Evolutionary conservation across 2,888 invertebrate species (phyloP), one percentile per base, ranked within the genome.

Genomic region (Eilema caniola): DNA sequence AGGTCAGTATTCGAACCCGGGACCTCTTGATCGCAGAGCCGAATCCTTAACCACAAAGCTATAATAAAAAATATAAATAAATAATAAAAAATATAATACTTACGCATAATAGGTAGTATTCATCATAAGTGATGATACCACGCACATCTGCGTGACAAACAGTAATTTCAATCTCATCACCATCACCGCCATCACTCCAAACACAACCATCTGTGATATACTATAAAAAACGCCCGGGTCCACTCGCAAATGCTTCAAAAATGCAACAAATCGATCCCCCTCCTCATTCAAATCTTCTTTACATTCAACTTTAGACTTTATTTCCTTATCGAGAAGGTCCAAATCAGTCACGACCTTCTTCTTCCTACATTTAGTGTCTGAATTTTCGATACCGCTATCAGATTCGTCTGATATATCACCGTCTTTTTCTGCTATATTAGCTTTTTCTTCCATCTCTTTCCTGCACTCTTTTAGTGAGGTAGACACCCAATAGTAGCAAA

Each of bases 131-230:
- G 98, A 97, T 0, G 97, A 96, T 2, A 98, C 92, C 1, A 98
- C 95, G 87, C 98, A 98, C 83, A 98, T 90, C 81, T 98, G 98
- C 0, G 98, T 97, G 0, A 97, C 97, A 89, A 97, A 96, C 81
- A 98, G 96, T 67, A 98, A 88, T 85, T 98, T 98, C 63, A 98
- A 88, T 23, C 98, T 92, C 97, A 98, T 98, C 11, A 98, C 96
- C 16, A 98, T 88, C 2, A 93, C 86, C n/a, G 98, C 97, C 97
- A 98, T 97, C 0, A 96, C 85, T 2, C 96, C 96, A 88, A 97
- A 98, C 56, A 97, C 97, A 53, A 95, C 90, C 90, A 97, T 94
- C 86, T 98, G 98, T 14, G 97, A 92, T 37, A 97, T 89, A 87
- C 97, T 97, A 87, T 97, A 98, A 69, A 97, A 95, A 47, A 96